Conservation (phyloP, 2,113 vertebrate species). For the Cichladusa arquata region DNA sequence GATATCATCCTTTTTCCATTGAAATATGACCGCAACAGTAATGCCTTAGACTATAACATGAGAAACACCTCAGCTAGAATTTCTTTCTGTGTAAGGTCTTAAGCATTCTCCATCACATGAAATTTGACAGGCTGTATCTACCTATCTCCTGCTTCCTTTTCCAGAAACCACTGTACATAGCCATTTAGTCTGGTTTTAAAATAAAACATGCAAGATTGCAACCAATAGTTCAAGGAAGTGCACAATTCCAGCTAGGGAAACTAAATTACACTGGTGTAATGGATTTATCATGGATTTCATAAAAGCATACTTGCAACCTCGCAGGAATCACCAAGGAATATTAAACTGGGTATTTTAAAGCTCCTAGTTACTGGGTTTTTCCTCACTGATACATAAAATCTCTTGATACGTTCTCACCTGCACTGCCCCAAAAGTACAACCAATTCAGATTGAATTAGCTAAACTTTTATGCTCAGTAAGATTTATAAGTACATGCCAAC, state of each 20-base stretch:
- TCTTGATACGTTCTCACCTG: neutral
- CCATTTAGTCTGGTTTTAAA: neutral
- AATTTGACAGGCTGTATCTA: neutral
- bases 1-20: neutral
- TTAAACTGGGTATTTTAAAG: neutral
- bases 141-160: neutral
- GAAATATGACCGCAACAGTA: neutral
- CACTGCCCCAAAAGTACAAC: neutral
- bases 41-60: neutral
- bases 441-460: neutral
- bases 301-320: neutral
- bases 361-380: neutral
- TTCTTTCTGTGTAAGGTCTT: neutral
- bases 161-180: neutral
- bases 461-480: neutral
- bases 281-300: neutral
- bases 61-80: neutral
- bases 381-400: neutral
- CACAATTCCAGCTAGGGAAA: neutral
- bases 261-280: neutral
- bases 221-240: neutral
- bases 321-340: neutral
- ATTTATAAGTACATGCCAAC: neutral
- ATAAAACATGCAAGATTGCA: neutral
- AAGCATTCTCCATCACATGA: neutral